Evolutionary conservation across 2,113 vertebrate genomes (phyloP).

Genomic region (Edolisoma coerulescens): DNA sequence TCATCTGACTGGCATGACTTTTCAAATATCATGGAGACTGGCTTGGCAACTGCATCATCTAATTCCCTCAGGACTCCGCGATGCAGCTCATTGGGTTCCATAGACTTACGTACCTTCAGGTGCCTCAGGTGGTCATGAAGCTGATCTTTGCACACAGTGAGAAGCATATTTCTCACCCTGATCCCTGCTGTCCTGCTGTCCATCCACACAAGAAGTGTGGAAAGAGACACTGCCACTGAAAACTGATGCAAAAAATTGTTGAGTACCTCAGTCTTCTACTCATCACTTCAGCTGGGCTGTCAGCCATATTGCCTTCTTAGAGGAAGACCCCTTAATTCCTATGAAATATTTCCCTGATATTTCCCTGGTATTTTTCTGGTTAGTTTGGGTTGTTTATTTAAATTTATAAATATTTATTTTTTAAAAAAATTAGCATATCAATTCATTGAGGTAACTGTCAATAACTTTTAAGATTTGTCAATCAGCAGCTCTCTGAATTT

Average conservation of each 20-base stretch:
- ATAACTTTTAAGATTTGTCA: neutral
- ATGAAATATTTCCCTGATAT: neutral
- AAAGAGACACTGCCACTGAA: neutral
- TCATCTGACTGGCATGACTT: neutral
- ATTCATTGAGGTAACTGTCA: neutral
- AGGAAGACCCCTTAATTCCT: neutral
- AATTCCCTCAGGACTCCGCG: neutral
- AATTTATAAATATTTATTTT: neutral
- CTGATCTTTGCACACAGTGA: neutral
- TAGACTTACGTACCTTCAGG: rapidly evolving
- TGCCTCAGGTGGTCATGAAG: neutral
- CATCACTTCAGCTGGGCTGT: neutral
- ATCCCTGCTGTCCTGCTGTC: neutral
- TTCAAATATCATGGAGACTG: neutral
- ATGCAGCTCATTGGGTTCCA: neutral
- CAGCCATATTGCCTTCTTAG: neutral
- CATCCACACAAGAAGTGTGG: neutral
- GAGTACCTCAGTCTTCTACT: neutral
- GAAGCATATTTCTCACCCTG: neutral
- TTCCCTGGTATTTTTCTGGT: neutral
- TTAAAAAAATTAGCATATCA: neutral
- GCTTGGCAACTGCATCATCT: too few relatives aligned
- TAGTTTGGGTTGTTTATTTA: neutral
- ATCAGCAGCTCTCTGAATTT: neutral
- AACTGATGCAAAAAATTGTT: neutral